A percentile compares a stretch with the other conserved stretches of the same genome.
phyloP scores from a whole-genome alignment of 2,888 invertebrate genomes.

The Tetragonula carbonaria region DNA sequence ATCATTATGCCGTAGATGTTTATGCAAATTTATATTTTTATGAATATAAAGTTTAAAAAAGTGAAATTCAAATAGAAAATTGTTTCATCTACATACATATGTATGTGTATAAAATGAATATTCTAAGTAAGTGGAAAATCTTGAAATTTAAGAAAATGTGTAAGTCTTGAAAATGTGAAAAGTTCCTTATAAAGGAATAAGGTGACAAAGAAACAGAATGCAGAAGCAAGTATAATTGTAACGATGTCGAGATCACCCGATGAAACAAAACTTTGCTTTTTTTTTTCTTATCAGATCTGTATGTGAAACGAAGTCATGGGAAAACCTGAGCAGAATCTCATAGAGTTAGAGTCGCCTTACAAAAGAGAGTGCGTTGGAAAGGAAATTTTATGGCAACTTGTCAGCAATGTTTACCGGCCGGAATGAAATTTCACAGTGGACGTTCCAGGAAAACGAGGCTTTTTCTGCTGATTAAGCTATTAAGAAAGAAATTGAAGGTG shows the following conservation, averaged over 20 bases:
- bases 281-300: slow-evolving; percentile 38
- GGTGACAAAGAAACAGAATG: not conserved
- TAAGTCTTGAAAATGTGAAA: not conserved
- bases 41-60: no score
- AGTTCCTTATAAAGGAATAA: not conserved
- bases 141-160: not conserved
- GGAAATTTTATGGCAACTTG: slow-evolving; percentile 11
- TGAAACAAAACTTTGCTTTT: slow-evolving; percentile 10
- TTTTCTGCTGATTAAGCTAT: not conserved
- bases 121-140: no score
- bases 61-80: no score
- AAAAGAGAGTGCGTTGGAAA: slow-evolving; percentile 38
- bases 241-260: slow-evolving; percentile 1
- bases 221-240: not conserved
- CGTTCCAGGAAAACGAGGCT: slow-evolving; percentile 5
- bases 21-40: no score
- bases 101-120: no score
- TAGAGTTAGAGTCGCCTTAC: not conserved
- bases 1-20: no score
- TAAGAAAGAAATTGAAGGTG: not conserved
- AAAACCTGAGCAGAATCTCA: slow-evolving; percentile 30
- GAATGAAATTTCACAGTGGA: not conserved
- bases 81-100: no score
- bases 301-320: slow-evolving; percentile 38
- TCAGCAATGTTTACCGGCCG: not conserved